Evolutionary conservation across 2,888 invertebrate genomes (phyloP), one percentile per base, ranked within the genome.

Genomic region (Malachius bipustulatus): DNA sequence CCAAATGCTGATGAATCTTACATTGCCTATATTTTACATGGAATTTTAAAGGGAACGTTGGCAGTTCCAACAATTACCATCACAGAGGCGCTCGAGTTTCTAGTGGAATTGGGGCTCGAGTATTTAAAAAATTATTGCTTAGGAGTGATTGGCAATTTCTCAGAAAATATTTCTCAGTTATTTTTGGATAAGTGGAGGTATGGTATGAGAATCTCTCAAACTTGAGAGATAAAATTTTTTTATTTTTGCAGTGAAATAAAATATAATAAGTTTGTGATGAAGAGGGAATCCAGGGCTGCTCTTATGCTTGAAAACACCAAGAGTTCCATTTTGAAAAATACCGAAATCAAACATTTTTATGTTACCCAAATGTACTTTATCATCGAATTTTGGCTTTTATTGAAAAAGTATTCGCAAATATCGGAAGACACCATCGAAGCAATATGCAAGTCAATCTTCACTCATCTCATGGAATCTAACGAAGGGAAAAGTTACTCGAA

Each of bases 41-140:
- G 46, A 14, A 44, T 50, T 24, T 19, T 47, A 12, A 36, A 43
- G 27, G 47, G 47, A 10, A 48, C 45, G 35, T 24, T 47, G 14
- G 41, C 43, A 14, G 42, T 50, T 3, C 42, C 50, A 12, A 44
- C 47, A 4, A 34, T 51, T 10, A 44, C 40, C 16, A 36, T 42
- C 26, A 4, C 36, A 2, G 44, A 50, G 30, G 41, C 48, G 11
- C 35, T 52, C 10, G 47, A 51, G 28, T 42, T 49, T 28, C 39
- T 52, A n/a, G 46, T 47, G 14, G 50, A 51, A 39, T 26, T 51
- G 13, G 50, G 50, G 6, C 35, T 44, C n/a, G 47, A 47, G 33
- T 49, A 51, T 36, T 26, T 52, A 14, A 51, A 47, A 40, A 46
- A 42, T 28, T 48, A 52, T 38, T 52, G 49, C 34, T 37, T 46